These are phyloP conservation scores for Xenopus petersii DNA, from an alignment of 2,797 vertebrate genomes.

Conservation along the genomic window DNA sequence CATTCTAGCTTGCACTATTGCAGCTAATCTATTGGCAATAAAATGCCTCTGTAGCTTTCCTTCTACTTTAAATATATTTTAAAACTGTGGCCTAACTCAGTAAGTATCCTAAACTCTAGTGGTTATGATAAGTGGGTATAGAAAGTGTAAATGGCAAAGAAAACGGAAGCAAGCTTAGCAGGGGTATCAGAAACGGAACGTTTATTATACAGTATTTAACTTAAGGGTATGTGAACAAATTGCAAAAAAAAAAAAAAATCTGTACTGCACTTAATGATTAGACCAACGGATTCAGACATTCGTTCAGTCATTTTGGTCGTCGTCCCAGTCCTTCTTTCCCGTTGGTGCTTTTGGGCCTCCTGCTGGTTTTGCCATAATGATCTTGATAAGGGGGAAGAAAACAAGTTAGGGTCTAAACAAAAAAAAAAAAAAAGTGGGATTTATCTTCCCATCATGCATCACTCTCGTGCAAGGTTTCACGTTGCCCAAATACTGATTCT, in stretches of 20 bases:
- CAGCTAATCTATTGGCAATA: too few species aligned
- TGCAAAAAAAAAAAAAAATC: constrained; percentile 12
- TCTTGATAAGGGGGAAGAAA: constrained; percentile 62
- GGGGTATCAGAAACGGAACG: background rate
- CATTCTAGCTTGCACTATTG: too few species aligned
- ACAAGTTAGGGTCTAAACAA: background rate
- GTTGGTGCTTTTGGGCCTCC: constrained; percentile 90
- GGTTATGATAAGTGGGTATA: too few species aligned
- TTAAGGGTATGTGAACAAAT: constrained; percentile 60
- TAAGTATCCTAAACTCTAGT: too few species aligned
- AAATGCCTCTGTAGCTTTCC: too few species aligned
- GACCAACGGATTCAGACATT: background rate
- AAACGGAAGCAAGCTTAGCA: too few species aligned
- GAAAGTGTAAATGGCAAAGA: too few species aligned
- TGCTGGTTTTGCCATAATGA: constrained; percentile 90
- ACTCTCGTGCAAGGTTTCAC: background rate
- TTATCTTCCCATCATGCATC: background rate
- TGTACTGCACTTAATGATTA: background rate
- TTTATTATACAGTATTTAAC: constrained; percentile 57
- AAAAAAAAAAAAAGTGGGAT: too few species aligned
- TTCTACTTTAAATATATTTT: too few species aligned
- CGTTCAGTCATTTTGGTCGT: constrained; percentile 74
- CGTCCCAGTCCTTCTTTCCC: constrained; percentile 86
- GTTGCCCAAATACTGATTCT: too few species aligned
- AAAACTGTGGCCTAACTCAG: too few species aligned